phyloP scores from a whole-genome alignment of 2,888 invertebrate species.

The Asteroscopus sphinx region DNA sequence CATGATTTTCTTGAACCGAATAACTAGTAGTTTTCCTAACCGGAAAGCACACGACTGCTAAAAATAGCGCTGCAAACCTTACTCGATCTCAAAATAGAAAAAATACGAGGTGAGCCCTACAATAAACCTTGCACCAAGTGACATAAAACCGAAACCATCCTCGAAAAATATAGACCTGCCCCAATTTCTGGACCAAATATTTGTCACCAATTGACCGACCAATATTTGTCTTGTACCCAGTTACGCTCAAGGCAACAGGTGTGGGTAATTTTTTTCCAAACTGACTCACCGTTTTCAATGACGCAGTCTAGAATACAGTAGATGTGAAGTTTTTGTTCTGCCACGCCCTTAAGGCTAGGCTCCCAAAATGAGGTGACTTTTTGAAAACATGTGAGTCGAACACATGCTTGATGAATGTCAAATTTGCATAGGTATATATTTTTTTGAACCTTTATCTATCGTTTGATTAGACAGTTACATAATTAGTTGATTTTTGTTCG shows the following conservation, averaged over 20 bases:
- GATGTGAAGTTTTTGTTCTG: no score
- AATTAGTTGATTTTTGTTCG: no score
- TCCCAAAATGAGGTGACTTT: no score
- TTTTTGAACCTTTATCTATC: no score
- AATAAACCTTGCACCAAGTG: slow-evolving; percentile 31
- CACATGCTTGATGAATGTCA: no score
- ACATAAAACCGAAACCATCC: slow-evolving; percentile 12
- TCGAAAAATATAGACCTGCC: slow-evolving; percentile 21
- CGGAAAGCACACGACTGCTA: background rate
- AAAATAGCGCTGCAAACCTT: background rate
- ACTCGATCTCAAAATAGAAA: slow-evolving; percentile 25
- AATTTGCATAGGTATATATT: no score
- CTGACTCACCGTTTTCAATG: slow-evolving; percentile 30
- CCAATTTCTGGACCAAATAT: slow-evolving; percentile 43
- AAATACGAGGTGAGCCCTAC: slow-evolving; percentile 1
- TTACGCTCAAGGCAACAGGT: slow-evolving; percentile 12
- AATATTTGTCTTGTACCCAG: slow-evolving; percentile 25
- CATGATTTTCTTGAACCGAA: no score
- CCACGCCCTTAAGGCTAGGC: no score
- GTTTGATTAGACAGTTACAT: no score
- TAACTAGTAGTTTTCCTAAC: no score
- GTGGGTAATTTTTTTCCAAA: slow-evolving; percentile 15
- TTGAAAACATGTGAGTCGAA: no score
- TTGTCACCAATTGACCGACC: slow-evolving; percentile 20
- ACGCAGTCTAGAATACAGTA: background rate